These are phyloP conservation scores for Ypsolopha scabrella DNA, from an alignment of 2,888 invertebrate species.

Conservation along the genomic window DNA sequence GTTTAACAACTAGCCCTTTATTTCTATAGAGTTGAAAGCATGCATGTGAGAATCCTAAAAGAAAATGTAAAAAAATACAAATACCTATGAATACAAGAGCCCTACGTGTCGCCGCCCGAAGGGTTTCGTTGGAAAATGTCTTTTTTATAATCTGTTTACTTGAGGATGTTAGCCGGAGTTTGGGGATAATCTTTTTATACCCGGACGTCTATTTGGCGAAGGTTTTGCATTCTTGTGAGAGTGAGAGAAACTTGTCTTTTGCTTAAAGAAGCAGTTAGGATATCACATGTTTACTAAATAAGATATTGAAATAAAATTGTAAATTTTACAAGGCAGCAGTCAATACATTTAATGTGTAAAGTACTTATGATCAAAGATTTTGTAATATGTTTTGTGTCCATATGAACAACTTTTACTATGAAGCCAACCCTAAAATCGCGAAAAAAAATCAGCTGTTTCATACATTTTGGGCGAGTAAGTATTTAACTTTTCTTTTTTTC, in stretches of 20 bases:
- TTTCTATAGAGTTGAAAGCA: too few species aligned
- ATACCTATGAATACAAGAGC: constrained; percentile 22
- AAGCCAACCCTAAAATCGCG: too few species aligned
- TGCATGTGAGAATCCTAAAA: too few species aligned
- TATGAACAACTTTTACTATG: too few species aligned
- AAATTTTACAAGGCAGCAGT: not conserved
- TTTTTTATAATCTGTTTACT: constrained; percentile 67
- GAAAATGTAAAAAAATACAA: not conserved
- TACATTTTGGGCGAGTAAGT: too few species aligned
- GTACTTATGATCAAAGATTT: too few species aligned
- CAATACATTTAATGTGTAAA: too few species aligned
- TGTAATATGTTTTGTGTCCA: too few species aligned
- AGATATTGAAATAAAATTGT: not conserved
- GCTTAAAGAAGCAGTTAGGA: not conserved
- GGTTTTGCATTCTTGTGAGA: constrained; percentile 12
- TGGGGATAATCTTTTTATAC: constrained; percentile 56
- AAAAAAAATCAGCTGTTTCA: too few species aligned
- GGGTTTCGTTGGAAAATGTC: constrained; percentile 34
- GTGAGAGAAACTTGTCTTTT: not conserved
- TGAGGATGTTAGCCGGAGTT: constrained; percentile 30
- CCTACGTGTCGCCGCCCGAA: constrained; percentile 19
- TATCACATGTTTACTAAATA: not conserved
- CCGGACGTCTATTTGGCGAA: constrained; percentile 34
- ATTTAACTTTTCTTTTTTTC: too few species aligned
- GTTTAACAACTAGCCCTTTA: too few species aligned